Base-by-base conservation (phyloP, 2,797 vertebrate genomes). In the Gobionotothen gibberifrons region DNA sequence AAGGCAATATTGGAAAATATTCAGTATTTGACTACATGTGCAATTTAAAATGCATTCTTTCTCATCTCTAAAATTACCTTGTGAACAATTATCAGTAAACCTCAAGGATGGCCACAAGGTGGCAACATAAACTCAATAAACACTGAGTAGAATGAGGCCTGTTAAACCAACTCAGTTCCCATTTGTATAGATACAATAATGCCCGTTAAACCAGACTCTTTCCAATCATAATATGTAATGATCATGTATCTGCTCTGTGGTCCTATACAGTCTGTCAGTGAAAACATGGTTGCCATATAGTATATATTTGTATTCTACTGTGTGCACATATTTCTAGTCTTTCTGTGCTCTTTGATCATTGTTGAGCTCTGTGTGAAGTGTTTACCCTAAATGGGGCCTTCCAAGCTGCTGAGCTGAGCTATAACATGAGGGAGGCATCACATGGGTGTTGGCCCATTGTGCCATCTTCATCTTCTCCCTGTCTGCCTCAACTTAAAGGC, bases 51-150 rank as follows among this genome's bases (percentile, higher is more conserved):
- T 36, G 36, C 32, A 36, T 36, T 36, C 9, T 26, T 26, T 26
- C 1, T 36, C 32, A 29, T 53, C 51, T 53, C 13, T 14, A 13
- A 16, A 22, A 9, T 29, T 14, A 29, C 16, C 22, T 16, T 53
- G 51, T 53, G 51, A 29, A 0, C 43, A 12, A 40, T 44, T 2
- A 62, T 68, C n/a, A 42, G 72, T 39, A 68, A 49, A 6, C 2
- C 58, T 72, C 64, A 60, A 11, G 7, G 5, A 72, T 54, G 76
- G 42, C 90, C 93, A 93, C 91, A 74, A 90, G 92, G 73, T 90
- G 92, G 92, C 90, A 85, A 85, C 74, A 87, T 82, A 72, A 85
- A 86, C 85, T 75, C 22, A 85, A 46, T 77, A 83, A 85, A 76
- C 51, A 55, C 15, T 19, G 3, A 72, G 58, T 11, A 48, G 12